Conservation (phyloP, 2,113 vertebrate species). For the Ia io region DNA sequence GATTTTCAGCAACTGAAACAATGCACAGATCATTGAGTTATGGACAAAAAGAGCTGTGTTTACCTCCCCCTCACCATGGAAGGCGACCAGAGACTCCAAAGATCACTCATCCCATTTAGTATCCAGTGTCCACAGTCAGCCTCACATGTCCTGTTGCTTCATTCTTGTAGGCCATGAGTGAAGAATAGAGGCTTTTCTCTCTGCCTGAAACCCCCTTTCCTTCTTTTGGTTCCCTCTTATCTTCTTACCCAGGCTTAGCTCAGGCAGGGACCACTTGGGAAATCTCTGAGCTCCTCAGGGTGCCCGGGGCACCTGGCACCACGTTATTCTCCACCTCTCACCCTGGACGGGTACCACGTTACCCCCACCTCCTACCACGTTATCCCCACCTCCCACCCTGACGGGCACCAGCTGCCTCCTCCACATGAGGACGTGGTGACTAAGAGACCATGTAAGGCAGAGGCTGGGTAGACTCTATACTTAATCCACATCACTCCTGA, state of each 20-base stretch:
- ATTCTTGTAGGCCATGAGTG: not conserved
- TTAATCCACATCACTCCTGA: not conserved
- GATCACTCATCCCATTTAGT: not conserved
- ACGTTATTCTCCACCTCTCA: not conserved
- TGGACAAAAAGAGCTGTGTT: not conserved
- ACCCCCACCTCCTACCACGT: too few species aligned
- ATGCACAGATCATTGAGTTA: not conserved
- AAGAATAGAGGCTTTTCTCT: not conserved
- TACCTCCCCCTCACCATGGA: fast-evolving
- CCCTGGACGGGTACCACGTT: too few species aligned
- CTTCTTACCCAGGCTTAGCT: not conserved
- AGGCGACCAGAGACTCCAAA: not conserved
- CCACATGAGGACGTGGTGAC: not conserved
- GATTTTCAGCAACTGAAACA: not conserved
- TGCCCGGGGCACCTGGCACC: too few species aligned
- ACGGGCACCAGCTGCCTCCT: not conserved
- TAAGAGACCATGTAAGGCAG: not conserved
- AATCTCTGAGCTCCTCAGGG: not conserved
- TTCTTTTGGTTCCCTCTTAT: not conserved
- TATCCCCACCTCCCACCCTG: too few species aligned
- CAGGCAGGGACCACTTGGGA: not conserved
- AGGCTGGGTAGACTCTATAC: not conserved
- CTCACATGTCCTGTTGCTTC: fast-evolving
- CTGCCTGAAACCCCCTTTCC: not conserved
- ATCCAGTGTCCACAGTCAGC: fast-evolving